Conservation (phyloP, 2,888 invertebrate genomes). For the Melolontha melolontha region DNA sequence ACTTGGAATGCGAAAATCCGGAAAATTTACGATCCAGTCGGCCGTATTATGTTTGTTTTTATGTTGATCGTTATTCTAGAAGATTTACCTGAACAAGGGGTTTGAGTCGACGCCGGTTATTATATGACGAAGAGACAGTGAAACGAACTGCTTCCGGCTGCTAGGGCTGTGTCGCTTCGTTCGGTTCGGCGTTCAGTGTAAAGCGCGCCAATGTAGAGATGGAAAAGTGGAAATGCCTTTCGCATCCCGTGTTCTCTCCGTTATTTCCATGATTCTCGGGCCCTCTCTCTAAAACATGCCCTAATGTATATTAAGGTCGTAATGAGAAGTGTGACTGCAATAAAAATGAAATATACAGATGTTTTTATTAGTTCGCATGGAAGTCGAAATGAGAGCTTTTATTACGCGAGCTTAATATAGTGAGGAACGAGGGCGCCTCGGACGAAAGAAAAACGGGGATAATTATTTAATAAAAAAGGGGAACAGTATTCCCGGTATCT, state of each 20-base stretch:
- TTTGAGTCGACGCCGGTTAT: too few relatives aligned
- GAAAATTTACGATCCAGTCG: slow-evolving; percentile 22
- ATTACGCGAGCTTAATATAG: slow-evolving; percentile 13
- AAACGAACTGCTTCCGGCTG: too few relatives aligned
- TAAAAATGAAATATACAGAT: slow-evolving; percentile 27
- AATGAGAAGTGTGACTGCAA: slow-evolving; percentile 19
- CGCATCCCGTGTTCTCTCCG: too few relatives aligned
- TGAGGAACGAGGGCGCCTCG: neutral
- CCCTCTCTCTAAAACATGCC: slow-evolving; percentile 5
- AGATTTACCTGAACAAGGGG: slow-evolving; percentile 13
- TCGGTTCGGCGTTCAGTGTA: too few relatives aligned
- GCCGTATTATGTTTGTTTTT: slow-evolving; percentile 23
- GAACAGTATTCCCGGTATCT: too few relatives aligned
- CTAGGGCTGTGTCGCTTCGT: too few relatives aligned
- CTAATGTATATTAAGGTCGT: slow-evolving; percentile 5
- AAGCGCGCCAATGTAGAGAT: too few relatives aligned
- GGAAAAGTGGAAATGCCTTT: too few relatives aligned
- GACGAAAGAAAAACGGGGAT: neutral
- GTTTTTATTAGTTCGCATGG: slow-evolving; percentile 21
- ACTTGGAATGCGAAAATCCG: slow-evolving; percentile 19
- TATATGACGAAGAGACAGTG: too few relatives aligned
- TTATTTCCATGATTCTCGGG: too few relatives aligned
- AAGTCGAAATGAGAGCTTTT: slow-evolving; percentile 2
- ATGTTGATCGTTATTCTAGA: slow-evolving; percentile 19
- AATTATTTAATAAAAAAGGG: slow-evolving; percentile 26